Base-by-base conservation (phyloP, 2,888 invertebrate species). In the Oasisia sp. region DNA sequence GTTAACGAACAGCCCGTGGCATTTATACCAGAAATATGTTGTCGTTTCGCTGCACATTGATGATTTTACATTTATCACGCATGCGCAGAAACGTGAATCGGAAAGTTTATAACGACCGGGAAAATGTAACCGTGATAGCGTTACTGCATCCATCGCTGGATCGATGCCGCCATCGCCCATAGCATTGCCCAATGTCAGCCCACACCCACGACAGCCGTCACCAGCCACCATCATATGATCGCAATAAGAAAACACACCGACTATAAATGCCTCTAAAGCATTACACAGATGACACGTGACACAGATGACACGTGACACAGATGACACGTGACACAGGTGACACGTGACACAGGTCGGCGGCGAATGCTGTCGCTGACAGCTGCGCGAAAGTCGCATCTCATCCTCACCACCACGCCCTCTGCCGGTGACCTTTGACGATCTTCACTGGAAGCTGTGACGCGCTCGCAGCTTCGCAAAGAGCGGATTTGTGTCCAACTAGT, bases 401-500 rank as follows among this genome's bases (percentile, higher is more conserved):
- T 27, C 74, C 74, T 74, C 74, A 74, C 74, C 74, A 74, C 74
- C 74, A 27, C 74, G 14, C 74, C 74, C 74, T n/a, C 74, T 27
- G 74, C 74, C 74, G 74, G 74, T 27, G 74, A 74, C 74, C 74
- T 74, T 27, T n/a, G 74, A 74, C 74, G 74, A 74, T 27, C 74
- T 74, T 74, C 74, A 74, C 19, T 74, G 74, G 74, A 74, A 74
- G 74, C 74, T 74, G 74, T 74, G n/a, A 74, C 74, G 74, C 74
- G 74, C 74, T 74, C 74, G 27, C 74, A 74, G n/a, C 74, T 74
- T 74, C 19, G 74, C 74, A 74, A 74, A 74, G 74, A 74, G 74
- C 74, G 74, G 74, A n/a, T 74, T 74, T 74, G 74, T 74, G 74
- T 74, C 74, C 74, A 74, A 74, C 74, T 74, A 19, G 74, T 74